Percentiles rank a stretch among this genome's conserved stretches.
Conservation (phyloP, 2,113 vertebrate species). For the Amphilophus citrinellus region DNA sequence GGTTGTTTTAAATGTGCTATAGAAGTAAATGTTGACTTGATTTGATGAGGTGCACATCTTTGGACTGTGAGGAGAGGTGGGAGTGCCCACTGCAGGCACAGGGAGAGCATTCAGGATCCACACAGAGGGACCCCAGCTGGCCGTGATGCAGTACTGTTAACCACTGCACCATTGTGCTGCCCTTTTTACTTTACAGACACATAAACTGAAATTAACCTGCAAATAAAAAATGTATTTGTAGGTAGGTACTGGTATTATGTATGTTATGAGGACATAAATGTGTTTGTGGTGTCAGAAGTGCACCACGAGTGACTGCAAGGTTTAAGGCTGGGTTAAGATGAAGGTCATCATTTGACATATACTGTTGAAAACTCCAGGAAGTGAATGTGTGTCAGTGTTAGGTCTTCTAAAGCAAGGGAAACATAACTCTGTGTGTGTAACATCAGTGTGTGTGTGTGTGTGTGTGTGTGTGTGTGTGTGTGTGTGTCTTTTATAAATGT, state of each 20-base stretch:
- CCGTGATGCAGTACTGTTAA: too few species aligned
- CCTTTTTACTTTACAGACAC: not conserved
- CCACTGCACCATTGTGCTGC: not conserved
- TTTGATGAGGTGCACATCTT: not conserved
- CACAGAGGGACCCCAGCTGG: too few species aligned
- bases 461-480: too few species aligned
- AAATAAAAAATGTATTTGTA: not conserved
- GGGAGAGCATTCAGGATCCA: not conserved
- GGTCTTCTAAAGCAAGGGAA: not conserved
- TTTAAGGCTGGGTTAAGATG: not conserved
- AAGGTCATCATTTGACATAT: not conserved
- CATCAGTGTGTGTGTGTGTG: not conserved
- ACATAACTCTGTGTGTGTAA: not conserved
- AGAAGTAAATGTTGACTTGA: not conserved
- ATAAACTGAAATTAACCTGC: fast-evolving
- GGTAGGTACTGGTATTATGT: not conserved
- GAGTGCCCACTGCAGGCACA: not conserved
- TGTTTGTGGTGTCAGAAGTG: not conserved
- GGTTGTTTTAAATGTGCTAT: not conserved
- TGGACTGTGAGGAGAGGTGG: not conserved
- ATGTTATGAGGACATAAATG: not conserved
- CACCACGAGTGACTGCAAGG: not conserved
- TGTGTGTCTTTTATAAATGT: not conserved
- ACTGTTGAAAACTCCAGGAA: not conserved
- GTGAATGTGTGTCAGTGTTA: not conserved